Base-by-base conservation (phyloP, 2,888 invertebrate genomes). In the Lithophane socia region DNA sequence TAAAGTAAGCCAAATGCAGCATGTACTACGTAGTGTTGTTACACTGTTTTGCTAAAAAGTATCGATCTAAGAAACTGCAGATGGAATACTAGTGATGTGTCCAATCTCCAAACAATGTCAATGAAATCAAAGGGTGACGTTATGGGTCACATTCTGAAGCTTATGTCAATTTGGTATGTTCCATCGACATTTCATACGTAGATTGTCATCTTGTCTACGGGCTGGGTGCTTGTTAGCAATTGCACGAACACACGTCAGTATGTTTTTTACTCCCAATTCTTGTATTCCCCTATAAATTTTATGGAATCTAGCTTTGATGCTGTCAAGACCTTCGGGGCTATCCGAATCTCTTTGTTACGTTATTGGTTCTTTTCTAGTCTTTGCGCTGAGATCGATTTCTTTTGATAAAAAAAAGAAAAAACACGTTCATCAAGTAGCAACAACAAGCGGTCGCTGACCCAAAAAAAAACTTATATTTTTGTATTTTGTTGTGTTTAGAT, bases 151-250 rank as follows among this genome's bases (percentile, higher is more conserved):
- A 83, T 77, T 58, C 77, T 60, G 58, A 65, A 69, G 83, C 69
- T 65, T 68, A 82, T 68, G 64, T 80, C 83, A 82, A 82, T 82
- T 77, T 77, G 44, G 68, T 56, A 75, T 58, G 80, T 79, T 60
- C 82, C 37, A 76, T 76, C 24, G 83, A 82, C 77, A 44, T 77
- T 80, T 77, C 68, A 52, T 76, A 68, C 68, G 52, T 58, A 76
- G 79, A 82, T 77, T 70, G 66, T 58, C 72, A 78, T 69, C 83
- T 29, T 77, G 58, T 78, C 52, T 61, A 58, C 13, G 44, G 61
- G 18, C 61, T 58, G 13, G 74, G 37, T 63, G 56, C 61, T 80
- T 67, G 80, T 80, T 83, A 83, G 52, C 66, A 66, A 56, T 42
- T 37, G 29, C 49, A 61, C 47, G 54, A 67, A 70, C 44, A 63